A percentile compares a stretch with the other conserved stretches of the same genome.
Conservation (phyloP, 2,888 invertebrate species). For the Dynastes maya region DNA sequence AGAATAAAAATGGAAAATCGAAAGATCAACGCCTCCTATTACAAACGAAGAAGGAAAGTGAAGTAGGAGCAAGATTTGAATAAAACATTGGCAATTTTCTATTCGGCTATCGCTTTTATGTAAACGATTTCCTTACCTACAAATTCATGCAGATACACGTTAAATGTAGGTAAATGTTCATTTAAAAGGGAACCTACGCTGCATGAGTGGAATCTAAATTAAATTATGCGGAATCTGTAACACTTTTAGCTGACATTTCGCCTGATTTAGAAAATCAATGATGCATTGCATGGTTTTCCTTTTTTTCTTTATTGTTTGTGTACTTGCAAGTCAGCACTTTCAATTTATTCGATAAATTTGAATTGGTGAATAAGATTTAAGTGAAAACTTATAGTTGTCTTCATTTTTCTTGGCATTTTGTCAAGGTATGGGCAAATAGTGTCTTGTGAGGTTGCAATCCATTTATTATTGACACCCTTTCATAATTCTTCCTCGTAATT, state of each 20-base stretch:
- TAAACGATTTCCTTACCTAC: too few relatives aligned
- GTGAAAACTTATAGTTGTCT: too few relatives aligned
- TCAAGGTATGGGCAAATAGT: too few relatives aligned
- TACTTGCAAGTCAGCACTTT: background rate
- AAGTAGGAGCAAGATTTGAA: conserved; percentile 10
- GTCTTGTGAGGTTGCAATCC: too few relatives aligned
- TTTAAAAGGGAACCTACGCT: background rate
- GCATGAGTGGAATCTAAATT: background rate
- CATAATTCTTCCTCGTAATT: too few relatives aligned
- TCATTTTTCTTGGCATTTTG: too few relatives aligned
- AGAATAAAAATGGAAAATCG: background rate
- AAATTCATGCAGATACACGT: background rate
- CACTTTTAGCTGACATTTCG: conserved; percentile 9
- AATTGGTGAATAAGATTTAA: background rate
- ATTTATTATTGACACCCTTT: too few relatives aligned
- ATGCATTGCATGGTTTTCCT: background rate
- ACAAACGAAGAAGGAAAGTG: background rate
- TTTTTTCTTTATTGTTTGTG: background rate
- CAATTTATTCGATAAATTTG: background rate
- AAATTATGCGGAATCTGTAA: conserved; percentile 14
- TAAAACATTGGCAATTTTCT: background rate
- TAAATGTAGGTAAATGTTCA: background rate
- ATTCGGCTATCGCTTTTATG: background rate
- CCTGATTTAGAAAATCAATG: conserved; percentile 6
- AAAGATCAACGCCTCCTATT: background rate